A percentile compares a stretch with the other conserved stretches of the same genome.
Conservation (phyloP, 2,113 vertebrate genomes). For the Columbina picui region DNA sequence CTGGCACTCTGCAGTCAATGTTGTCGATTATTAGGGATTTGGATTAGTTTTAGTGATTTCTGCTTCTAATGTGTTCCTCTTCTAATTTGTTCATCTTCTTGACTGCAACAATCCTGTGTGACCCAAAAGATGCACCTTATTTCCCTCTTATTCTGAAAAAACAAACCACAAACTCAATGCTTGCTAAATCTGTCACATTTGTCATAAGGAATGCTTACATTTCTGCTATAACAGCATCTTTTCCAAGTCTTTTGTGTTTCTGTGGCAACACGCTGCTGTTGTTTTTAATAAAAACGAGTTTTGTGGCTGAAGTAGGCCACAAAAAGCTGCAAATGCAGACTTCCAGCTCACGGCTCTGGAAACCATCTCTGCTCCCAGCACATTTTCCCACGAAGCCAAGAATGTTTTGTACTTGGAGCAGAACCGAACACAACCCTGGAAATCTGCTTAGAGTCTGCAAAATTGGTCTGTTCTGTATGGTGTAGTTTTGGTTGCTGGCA, state of each 20-base stretch:
- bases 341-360: not conserved
- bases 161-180: not conserved
- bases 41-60: not conserved
- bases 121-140: not conserved
- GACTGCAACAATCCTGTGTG: not conserved
- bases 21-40: not conserved
- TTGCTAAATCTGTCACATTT: not conserved
- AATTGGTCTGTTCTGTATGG: not conserved
- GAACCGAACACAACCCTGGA: not conserved
- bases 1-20: not conserved
- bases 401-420: not conserved
- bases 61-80: not conserved
- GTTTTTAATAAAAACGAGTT: not conserved
- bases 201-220: not conserved
- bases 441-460: not conserved
- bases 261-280: accelerated
- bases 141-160: not conserved
- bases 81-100: not conserved
- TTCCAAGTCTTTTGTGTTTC: not conserved
- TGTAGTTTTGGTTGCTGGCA: not conserved
- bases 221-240: not conserved
- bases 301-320: not conserved
- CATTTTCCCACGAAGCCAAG: not conserved
- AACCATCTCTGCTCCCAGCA: not conserved
- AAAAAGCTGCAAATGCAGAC: not conserved